Evolutionary conservation across 2,888 invertebrate genomes (phyloP), one percentile per base, ranked within the genome.

Genomic region (Byasa hedistus): DNA sequence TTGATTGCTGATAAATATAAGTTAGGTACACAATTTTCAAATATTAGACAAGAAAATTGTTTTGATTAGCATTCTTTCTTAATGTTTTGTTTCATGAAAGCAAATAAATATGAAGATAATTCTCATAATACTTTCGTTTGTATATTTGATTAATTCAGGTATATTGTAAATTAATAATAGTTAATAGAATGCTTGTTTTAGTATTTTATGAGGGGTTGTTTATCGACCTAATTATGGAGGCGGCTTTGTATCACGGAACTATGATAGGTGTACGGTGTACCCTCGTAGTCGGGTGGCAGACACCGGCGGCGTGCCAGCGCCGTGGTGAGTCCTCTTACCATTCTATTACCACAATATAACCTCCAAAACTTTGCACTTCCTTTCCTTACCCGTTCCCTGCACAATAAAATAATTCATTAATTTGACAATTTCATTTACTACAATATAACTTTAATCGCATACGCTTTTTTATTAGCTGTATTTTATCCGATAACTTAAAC

Each of bases 221-320:
- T 55, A 23, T 63, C 55, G 62, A 58, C 66, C 54, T 62, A 66
- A 70, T 67, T 69, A 72, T 75, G 77, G 70, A 77, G 79, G 76
- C 72, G 79, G 75, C 79, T 72, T 79, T 73, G 73, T 64, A 61
- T 64, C 62, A 56, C 39, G 48, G 57, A 71, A 68, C 62, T 69
- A 76, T 77, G 75, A 75, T 77, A 78, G 78, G 80, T 79, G 75
- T 72, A 76, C 75, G 76, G 75, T 77, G 75, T 78, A 15, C 19
- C n/a, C 78, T 76, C 74, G 81, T 82, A 84, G 84, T 82, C 79
- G 78, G 72, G 71, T 79, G 76, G 78, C 79, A 78, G 81, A 80
- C 78, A 73, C 76, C 79, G 79, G 68, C 77, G 81, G 72, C 74
- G 73, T 78, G 61, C 27, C 79, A 75, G 71, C 72, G 74, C 75